Evolutionary conservation across 2,797 vertebrate species (phyloP), one percentile per base, ranked within the genome.

Genomic region (Anabacerthia variegaticeps): DNA sequence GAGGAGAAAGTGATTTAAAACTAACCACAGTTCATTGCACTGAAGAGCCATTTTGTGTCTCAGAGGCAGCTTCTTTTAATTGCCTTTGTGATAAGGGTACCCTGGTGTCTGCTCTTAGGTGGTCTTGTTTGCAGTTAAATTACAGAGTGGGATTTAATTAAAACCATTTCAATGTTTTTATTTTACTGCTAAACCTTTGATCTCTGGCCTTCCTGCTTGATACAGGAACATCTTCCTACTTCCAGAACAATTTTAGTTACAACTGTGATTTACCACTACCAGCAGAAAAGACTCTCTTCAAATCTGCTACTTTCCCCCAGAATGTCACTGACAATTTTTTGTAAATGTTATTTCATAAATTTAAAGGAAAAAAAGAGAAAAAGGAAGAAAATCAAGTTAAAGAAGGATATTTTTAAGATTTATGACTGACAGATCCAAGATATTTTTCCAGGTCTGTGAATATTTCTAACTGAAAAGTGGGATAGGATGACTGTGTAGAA

Each of bases 121-220:
- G 81, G 86, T 94, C 89, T 93, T 79, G 67, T 91, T 95, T 96
- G 68, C 83, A 89, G 74, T 82, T 92, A 92, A 84, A 85, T 88
- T 91, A 90, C 28, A 95, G 52, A 91, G 39, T 56, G 27, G 87
- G 5, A 87, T 67, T 37, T 82, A 59, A 95, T 92, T 93, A 59
- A 91, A 95, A 96, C 67, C 85, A 86, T 82, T 46, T 76, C 51
- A 92, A 61, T 85, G 74, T 52, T 96, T 96, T 95, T 30, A 93
- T 88, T 97, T 66, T 91, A 88, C 72, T 93, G 76, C 72, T 94
- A 88, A 68, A 94, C 95, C 65, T 93, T 79, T 93, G 84, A 95
- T 90, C 69, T 81, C 73, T 56, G 48, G 24, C 16, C 39, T 78
- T 94, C 36, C 52, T 88, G 63, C n/a, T 71, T 83, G 79, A 95